Evolutionary conservation across 2,888 invertebrate species (phyloP), one percentile per base, ranked within the genome.

Genomic region (Hypselothyrea guttata): DNA sequence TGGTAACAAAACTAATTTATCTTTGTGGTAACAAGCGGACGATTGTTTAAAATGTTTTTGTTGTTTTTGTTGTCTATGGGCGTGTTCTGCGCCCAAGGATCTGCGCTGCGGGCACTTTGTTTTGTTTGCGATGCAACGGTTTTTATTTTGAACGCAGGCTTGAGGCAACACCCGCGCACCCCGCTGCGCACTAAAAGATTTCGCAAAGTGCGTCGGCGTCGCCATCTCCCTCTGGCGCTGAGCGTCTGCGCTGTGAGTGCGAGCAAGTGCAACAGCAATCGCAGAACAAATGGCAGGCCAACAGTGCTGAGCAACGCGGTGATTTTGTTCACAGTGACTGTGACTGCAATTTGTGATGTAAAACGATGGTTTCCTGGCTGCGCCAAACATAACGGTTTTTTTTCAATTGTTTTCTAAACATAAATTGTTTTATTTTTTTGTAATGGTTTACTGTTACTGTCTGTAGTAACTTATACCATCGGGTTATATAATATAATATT

Each of bases 121-220:
- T 40, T 4, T n/a, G 8, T 18, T 5, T 37, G 48, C 46, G 47
- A 40, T 65, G 62, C 87, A 70, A 84, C 67, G 71, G 84, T 65
- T 84, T 67, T 41, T 70, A 74, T 86, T 86, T 86, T 84, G 86
- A 78, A 81, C 64, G 85, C 86, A 85, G 57, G 49, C 52, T 41
- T 60, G 48, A 57, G 54, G 53, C 62, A 51, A 56, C 51, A n/a
- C n/a, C n/a, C 12, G 11, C 31, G 27, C 46, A 33, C 45, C 41
- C 49, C 51, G 49, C 62, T 49, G 54, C 44, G 35, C 54, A 28
- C 22, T 4, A 2, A 7, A 15, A 49, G 66, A n/a, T 59, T 67
- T 75, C 58, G 72, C 62, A 57, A 61, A 66, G 55, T 66, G 62
- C 54, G 59, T 59, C 38, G 52, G 45, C 45, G 58, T 57, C 53